Evolutionary conservation across 2,113 vertebrate genomes (phyloP).

Genomic region (Epinephelus lanceolatus): DNA sequence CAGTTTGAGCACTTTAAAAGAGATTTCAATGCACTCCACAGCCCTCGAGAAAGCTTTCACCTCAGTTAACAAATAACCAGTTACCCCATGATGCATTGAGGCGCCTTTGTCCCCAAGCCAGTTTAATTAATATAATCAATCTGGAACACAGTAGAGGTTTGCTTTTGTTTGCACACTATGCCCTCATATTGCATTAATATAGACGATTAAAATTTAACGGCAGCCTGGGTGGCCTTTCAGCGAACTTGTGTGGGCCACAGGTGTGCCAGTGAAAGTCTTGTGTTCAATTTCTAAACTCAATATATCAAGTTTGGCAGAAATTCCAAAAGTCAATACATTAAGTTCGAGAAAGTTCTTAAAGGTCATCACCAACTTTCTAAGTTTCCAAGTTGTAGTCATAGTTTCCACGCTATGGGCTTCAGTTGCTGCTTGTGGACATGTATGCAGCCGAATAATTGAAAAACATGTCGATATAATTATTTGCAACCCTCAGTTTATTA

Average conservation of each 20-base stretch:
- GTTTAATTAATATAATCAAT: conserved; percentile 65
- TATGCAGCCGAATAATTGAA: neutral
- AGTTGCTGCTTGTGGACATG: neutral
- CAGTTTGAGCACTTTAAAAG: neutral
- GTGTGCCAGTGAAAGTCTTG: neutral
- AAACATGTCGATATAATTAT: neutral
- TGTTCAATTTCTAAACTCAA: neutral
- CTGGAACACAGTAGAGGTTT: conserved; percentile 34
- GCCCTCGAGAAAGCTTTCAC: neutral
- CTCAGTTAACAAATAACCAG: conserved; percentile 24
- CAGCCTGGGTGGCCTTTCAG: conserved; percentile 20
- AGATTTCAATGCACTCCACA: neutral
- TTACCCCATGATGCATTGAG: conserved; percentile 26
- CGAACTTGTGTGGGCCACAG: conserved; percentile 32
- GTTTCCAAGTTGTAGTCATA: neutral
- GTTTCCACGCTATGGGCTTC: neutral
- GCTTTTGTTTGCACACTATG: conserved; percentile 21
- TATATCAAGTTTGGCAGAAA: neutral
- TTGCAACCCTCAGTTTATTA: neutral
- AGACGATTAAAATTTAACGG: conserved; percentile 51
- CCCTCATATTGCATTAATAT: conserved; percentile 33
- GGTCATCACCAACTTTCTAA: neutral
- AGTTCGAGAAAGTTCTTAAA: neutral
- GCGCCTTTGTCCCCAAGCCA: conserved; percentile 11
- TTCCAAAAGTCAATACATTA: neutral